Base-by-base conservation (phyloP, 2,113 vertebrate species). In the Petrocephalus zakoni region DNA sequence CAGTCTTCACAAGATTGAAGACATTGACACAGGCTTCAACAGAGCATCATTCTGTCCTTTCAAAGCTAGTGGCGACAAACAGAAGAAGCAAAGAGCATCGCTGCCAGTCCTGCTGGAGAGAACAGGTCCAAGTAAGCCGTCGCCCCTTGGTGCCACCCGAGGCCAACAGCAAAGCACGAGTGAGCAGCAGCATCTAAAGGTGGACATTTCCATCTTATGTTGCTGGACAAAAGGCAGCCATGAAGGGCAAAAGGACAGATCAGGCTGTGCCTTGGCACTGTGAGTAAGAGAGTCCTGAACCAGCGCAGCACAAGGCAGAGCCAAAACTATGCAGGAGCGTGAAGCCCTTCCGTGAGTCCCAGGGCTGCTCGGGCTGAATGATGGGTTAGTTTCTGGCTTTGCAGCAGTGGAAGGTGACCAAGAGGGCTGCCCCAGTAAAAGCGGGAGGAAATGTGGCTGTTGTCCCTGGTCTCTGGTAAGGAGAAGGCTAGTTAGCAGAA, bases 181-280 rank as follows among this genome's bases (percentile, higher is more conserved):
- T n/a, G 22, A 52, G 82, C 46, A 84, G 82, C 42, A 85, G 82
- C 82, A 49, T 85, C 82, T 25, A n/a, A 85, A 85, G 82, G 49
- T n/a, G 47, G 82, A 51, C 82, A 42, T 19, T 78, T 42, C 72
- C 82, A 47, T 83, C 47, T 83, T 46, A 22, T 21, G 81, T 47
- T 83, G 81, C 37, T 49, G 81, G 81, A 83, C 37, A n/a, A 83
- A 83, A 68, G 61, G 61, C 61, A 68, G 61, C 61, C 61, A 68
- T 68, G 61, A 68, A 68, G 61, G 61, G 61, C 61, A 68, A 68
- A 68, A 68, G 61, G 61, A 68, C 61, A 42, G 72, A 78, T 78
- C 29, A 34, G 72, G 72, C 72, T 78, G 72, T 78, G 34, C 72
- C 72, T 42, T 78, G 82, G 82, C 82, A 85, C 49, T 85, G 37